A percentile compares a stretch with the other conserved stretches of the same genome.
Conservation (phyloP, 2,888 invertebrate species). For the Acanthopleura granulata region DNA sequence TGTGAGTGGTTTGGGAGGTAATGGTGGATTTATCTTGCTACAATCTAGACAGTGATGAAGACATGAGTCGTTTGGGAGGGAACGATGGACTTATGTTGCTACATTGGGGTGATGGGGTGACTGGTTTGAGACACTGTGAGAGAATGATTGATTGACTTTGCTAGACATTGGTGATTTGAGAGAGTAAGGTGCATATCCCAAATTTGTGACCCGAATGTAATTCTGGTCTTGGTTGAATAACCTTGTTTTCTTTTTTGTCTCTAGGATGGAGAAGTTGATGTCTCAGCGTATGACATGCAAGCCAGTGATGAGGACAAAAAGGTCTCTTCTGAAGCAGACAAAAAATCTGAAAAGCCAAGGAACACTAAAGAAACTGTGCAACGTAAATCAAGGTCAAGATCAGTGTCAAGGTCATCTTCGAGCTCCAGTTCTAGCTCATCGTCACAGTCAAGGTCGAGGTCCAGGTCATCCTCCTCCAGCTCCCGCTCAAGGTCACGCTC, state of each 20-base stretch:
- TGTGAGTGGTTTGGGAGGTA: not conserved
- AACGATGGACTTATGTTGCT: too few species aligned
- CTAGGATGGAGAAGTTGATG: constrained; percentile 60
- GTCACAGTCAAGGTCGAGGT: constrained; percentile 26
- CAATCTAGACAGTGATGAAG: too few species aligned
- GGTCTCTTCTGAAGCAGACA: not conserved
- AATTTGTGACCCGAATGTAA: too few species aligned
- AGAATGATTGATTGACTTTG: constrained; percentile 71
- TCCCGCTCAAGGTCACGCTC: constrained; percentile 30
- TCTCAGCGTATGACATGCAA: constrained; percentile 81
- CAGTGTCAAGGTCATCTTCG: constrained; percentile 39
- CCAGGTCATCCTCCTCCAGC: constrained; percentile 33
- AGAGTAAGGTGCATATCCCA: too few species aligned
- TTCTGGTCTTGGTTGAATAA: too few species aligned
- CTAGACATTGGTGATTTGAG: constrained; percentile 42
- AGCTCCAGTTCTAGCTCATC: constrained; percentile 35
- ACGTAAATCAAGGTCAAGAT: constrained; percentile 25
- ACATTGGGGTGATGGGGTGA: too few species aligned
- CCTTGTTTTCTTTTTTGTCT: constrained; percentile 8
- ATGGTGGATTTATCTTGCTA: too few species aligned
- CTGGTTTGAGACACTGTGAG: too few species aligned
- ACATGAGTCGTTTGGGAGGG: too few species aligned
- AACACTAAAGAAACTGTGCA: constrained; percentile 19
- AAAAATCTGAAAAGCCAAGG: constrained; percentile 16
- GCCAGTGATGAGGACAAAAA: constrained; percentile 75